Base-by-base conservation (phyloP, 2,113 vertebrate species). In the Girardinichthys multiradiatus region DNA sequence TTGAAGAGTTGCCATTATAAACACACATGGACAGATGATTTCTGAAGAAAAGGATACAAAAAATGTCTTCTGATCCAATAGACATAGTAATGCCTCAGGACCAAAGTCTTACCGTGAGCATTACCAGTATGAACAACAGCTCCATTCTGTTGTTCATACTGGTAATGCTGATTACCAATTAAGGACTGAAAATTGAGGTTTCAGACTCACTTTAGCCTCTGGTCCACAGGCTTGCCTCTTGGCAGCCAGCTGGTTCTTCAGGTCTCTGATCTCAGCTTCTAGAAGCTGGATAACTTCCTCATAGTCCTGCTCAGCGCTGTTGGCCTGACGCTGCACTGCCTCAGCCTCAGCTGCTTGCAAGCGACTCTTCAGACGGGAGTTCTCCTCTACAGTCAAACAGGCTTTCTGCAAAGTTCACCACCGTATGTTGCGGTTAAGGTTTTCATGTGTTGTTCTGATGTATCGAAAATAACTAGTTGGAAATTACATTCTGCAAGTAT, bases 221-320 rank as follows among this genome's bases (percentile, higher is more conserved):
- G 81, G 74, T 72, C 86, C 78, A 0, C 87, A 68, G 61, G 62
- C 77, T 45, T 87, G 89, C 79, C 94, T 95, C 72, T 93, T 95
- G 42, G 87, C 89, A 0, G 64, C 79, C 79, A 97, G 82, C 89
- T 97, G 94, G 74, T 91, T 95, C 89, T 97, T 98, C 74, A 97
- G 93, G 88, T 98, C 96, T 63, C 77, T 91, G 87, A 98, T 97
- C 85, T 98, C 96, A 0, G 95, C 94, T 83, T 98, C 96, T 80
- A 98, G 93, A 60, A 98, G 90, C 78, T 94, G 95, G 80, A 98
- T 96, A 48, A 96, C 96, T 81, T 97, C 96, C 87, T 98, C 96
- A 0, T 98, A 97, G 92, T 98, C 96, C 90, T 96, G 96, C 86
- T 97, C 96, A 0, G 95, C 96, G 0, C 94, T 94, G 90, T 93